These are phyloP conservation scores for Lepus oiostolus DNA, from an alignment of 2,797 vertebrate genomes.

Conservation along the genomic window DNA sequence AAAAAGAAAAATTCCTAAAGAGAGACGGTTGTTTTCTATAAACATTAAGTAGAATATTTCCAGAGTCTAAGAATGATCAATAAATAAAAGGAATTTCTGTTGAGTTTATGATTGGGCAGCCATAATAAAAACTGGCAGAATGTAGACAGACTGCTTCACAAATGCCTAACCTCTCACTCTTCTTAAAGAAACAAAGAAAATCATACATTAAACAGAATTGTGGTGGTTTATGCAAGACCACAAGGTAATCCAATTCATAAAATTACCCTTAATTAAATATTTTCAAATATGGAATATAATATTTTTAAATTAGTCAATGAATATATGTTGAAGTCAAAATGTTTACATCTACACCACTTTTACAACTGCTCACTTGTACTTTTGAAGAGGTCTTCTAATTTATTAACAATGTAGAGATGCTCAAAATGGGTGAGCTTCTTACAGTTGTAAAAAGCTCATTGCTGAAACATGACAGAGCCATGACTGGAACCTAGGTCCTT, in stretches of 20 bases:
- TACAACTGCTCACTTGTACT: neutral
- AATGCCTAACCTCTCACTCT: neutral
- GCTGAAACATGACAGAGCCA: neutral
- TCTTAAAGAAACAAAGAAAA: slow-evolving; percentile 56
- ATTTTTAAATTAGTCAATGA: neutral
- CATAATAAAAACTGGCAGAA: slow-evolving; percentile 21
- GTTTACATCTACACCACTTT: neutral
- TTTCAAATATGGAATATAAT: neutral
- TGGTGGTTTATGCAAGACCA: neutral
- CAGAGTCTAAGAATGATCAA: neutral
- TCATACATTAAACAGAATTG: neutral
- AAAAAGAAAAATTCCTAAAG: slow-evolving; percentile 25
- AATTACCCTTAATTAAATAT: neutral
- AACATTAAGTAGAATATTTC: slow-evolving; percentile 32
- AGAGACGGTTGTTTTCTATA: slow-evolving; percentile 36
- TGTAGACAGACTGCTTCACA: neutral
- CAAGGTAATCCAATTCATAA: neutral
- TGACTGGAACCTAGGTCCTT: neutral
- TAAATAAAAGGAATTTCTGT: slow-evolving; percentile 22
- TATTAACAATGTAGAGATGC: neutral
- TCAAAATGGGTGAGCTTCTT: neutral
- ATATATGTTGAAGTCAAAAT: neutral
- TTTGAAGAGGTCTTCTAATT: neutral
- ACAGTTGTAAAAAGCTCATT: neutral
- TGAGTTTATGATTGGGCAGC: neutral